Base-by-base conservation (phyloP, 2,888 invertebrate species). In the Caenorhabditis becei region DNA sequence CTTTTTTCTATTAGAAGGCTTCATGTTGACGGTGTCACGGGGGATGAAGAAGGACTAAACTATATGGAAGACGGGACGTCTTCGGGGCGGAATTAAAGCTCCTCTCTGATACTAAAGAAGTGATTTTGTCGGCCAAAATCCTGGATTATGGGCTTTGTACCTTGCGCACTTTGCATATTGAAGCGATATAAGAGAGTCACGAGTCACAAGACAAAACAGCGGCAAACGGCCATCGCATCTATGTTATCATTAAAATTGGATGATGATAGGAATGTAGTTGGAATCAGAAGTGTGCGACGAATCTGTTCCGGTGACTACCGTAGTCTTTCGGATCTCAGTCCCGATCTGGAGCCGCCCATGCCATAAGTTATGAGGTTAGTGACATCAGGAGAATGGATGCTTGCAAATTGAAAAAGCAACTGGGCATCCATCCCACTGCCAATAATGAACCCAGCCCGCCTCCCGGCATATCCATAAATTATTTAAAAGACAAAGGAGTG, bases 381-480 rank as follows among this genome's bases (percentile, higher is more conserved):
- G n/a, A 53, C 18, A 41, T 37, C 18, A 24, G n/a, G 10, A 20
- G 4, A 51, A 59, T 59, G 49, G 59, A 71, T 44, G 24, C 11
- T 28, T 63, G 51, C 47, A 47, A 63, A 63, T 26, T 61, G 51
- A 32, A 65, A 51, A 58, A 66, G 59, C 53, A 53, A 49, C 51
- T 74, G 44, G 66, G 41, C 49, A 37, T 35, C 65, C 56, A 74
- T 74, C 58, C 51, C 65, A 35, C 58, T 44, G 4, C 37, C 62
- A 77, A 66, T 75, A 62, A 77, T 77, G 67, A 69, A 77, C 62
- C 69, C 62, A 62, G 67, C 11, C 41, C 61, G 44, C 62, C 77
- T 56, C 69, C 69, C 65, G 62, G 77, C 62, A 77, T 58, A 70
- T 63, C 62, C 37, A 77, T 77, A 51, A 70, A 77, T 77, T 70